Base-by-base conservation (phyloP, 2,888 invertebrate species). In the Hoplodrina ambigua region DNA sequence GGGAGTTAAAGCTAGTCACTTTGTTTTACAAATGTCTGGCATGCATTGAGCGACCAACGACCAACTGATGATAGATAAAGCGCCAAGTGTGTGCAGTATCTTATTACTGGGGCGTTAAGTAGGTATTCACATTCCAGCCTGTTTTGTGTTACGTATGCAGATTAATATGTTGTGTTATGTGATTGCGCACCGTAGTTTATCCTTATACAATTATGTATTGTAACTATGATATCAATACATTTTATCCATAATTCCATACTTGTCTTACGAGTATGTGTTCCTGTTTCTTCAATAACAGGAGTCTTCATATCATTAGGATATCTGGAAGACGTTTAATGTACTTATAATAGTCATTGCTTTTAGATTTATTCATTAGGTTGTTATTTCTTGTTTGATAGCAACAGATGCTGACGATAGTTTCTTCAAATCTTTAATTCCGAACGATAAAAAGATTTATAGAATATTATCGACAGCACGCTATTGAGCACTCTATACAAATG, bases 41-140 rank as follows among this genome's bases (percentile, higher is more conserved):
- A 83, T 78, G 79, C 77, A 83, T 78, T 85, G 83, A 80, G 78
- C 80, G 78, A 69, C 78, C 81, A 86, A 89, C 90, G 78, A 69
- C 78, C 81, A 86, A 89, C 90, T 87, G 89, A 89, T 88, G 84
- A 77, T 69, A 81, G 90, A 90, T 91, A 90, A 89, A 83, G 83
- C 79, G 83, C 81, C 90, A 88, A 89, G 88, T 91, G 89, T 87
- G 87, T 85, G 72, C 69, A 80, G 89, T 92, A 90, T 93, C 89
- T 90, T 87, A 92, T 94, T 94, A 93, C 92, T 77, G 89, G 91
- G 92, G 93, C 91, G 92, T 89, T 81, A 74, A 65, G 75, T 75
- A 75, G 67, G 75, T 75, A 75, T 72, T 85, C 79, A 82, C 87
- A 88, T 90, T 89, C 88, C 88, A 83, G 83, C 83, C 81, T 87